Evolutionary conservation across 1,140 invertebrate genomes (phyloP).

Genomic region (Drosophila bifasciata): DNA sequence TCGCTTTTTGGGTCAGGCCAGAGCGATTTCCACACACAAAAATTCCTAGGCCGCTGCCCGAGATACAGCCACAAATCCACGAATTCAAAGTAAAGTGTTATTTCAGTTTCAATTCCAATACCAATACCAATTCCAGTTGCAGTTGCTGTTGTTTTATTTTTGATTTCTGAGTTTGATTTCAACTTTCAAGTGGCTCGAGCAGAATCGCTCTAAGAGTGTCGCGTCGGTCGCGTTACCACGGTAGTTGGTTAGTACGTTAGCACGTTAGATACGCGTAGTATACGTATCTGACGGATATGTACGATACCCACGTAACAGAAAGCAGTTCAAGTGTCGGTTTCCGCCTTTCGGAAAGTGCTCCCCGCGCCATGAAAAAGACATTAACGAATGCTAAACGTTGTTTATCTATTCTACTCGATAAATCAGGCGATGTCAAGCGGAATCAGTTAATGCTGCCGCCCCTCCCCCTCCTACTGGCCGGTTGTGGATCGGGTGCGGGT

Average conservation of each 20-base stretch:
- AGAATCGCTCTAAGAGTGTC: slow-evolving; percentile 12
- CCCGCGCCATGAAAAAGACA: slow-evolving; percentile 13
- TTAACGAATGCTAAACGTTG: slow-evolving; percentile 20
- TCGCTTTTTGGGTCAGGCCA: slow-evolving; percentile 78
- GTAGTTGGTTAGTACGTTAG: slow-evolving; percentile 4
- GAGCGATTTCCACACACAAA: slow-evolving; percentile 45
- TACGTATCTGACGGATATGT: slow-evolving; percentile 23
- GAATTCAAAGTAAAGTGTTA: slow-evolving; percentile 52
- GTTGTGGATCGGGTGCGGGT: slow-evolving; percentile 3
- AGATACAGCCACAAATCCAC: slow-evolving; percentile 40
- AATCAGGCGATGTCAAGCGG: slow-evolving; percentile 51
- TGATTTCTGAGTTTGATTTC: slow-evolving; percentile 4
- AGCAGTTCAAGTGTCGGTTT: slow-evolving; percentile 53
- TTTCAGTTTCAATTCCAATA: slow-evolving; percentile 24
- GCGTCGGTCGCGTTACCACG: slow-evolving; percentile 16
- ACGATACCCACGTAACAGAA: slow-evolving; percentile 25
- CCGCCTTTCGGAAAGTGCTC: slow-evolving; percentile 27
- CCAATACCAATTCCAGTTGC: slow-evolving; percentile 12
- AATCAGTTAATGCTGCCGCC: slow-evolving; percentile 34
- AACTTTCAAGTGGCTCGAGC: slow-evolving; percentile 5
- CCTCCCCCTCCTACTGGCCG: not conserved
- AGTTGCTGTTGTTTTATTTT: not conserved
- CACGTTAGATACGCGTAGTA: slow-evolving; percentile 21
- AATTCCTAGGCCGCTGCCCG: slow-evolving; percentile 54
- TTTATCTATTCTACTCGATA: slow-evolving; percentile 43